Evolutionary conservation across 2,113 vertebrate species (phyloP).

Genomic region (Ceuthmochares aereus): DNA sequence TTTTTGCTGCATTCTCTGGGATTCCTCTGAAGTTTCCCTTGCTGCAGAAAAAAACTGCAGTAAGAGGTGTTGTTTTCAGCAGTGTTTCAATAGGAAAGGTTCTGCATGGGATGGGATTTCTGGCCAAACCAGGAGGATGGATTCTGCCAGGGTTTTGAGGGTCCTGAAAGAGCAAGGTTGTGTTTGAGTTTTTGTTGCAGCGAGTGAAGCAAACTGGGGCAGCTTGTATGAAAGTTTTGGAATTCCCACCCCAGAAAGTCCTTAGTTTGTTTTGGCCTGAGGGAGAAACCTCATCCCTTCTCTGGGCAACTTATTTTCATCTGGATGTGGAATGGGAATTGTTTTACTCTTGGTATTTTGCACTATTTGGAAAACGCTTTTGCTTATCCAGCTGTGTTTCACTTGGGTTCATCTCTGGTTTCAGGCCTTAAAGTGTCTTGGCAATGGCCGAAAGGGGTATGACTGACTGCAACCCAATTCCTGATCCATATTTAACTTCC

Average conservation of each 20-base stretch:
- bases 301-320: background rate
- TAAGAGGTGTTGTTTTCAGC: background rate
- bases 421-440: background rate
- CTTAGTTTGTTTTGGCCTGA: background rate
- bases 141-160: background rate
- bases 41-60: background rate
- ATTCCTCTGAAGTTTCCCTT: background rate
- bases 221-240: background rate
- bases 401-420: background rate
- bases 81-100: background rate
- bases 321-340: background rate
- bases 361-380: background rate
- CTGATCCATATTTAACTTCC: background rate
- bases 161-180: background rate
- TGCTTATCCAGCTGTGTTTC: background rate
- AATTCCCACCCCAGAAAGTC: background rate
- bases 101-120: background rate
- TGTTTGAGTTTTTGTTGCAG: background rate
- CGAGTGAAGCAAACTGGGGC: background rate
- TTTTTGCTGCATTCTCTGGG: background rate
- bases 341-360: background rate
- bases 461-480: background rate
- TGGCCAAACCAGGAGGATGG: background rate
- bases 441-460: background rate
- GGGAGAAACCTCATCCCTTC: background rate